Conservation (phyloP, 2,113 vertebrate species). For the Nymphicus hollandicus region DNA sequence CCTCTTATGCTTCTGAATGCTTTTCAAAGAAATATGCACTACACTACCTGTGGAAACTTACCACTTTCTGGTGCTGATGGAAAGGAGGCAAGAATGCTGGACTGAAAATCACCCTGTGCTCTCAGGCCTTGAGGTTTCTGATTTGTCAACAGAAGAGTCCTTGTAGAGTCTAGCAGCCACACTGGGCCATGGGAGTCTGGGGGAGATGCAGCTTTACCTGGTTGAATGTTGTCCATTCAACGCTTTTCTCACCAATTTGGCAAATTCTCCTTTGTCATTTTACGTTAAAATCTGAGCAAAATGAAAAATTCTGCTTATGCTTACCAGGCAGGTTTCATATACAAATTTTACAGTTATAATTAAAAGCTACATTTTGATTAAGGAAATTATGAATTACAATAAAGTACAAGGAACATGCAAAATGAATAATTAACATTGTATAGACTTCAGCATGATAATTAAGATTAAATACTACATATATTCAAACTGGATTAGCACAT, state of each 20-base stretch:
- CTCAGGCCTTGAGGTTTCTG: neutral
- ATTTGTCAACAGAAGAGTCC: neutral
- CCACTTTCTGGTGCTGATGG: neutral
- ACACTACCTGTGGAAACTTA: neutral
- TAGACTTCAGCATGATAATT: slow-evolving; percentile 79
- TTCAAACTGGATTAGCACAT: slow-evolving; percentile 80
- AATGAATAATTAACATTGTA: slow-evolving; percentile 83
- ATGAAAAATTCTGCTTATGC: neutral
- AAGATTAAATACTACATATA: slow-evolving; percentile 80
- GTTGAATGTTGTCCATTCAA: neutral
- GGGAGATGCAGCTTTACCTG: neutral
- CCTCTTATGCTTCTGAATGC: neutral
- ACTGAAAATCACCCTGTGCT: neutral
- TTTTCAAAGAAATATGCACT: neutral
- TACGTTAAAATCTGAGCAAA: neutral
- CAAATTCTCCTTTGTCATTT: neutral
- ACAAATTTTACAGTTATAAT: slow-evolving; percentile 72
- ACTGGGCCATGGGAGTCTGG: neutral
- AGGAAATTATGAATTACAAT: slow-evolving; percentile 79
- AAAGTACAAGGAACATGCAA: slow-evolving; percentile 75
- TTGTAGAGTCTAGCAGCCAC: neutral
- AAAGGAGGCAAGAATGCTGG: neutral
- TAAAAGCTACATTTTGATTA: slow-evolving; percentile 79
- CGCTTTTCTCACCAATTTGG: neutral
- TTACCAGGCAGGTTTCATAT: slow-evolving; percentile 58